Evolutionary conservation across 1,140 invertebrate species (phyloP).

Genomic region (Drosophila bifasciata): DNA sequence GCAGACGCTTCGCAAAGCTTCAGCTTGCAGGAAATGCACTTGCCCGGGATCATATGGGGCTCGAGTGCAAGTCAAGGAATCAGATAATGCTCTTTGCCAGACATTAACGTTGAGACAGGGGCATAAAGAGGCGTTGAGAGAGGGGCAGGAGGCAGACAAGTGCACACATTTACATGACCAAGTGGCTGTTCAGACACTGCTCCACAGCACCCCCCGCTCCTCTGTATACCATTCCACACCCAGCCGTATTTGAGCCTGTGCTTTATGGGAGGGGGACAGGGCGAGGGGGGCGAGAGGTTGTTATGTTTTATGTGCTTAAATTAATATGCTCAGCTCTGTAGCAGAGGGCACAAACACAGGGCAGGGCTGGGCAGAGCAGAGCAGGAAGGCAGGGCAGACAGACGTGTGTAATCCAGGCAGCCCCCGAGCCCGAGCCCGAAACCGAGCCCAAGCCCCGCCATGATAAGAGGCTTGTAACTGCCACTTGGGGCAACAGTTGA

Average conservation of each 20-base stretch:
- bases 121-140: slow-evolving; percentile 9
- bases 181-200: slow-evolving; percentile 58
- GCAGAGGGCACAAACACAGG: slow-evolving; percentile 17
- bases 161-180: slow-evolving; percentile 74
- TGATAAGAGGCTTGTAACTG: slow-evolving; percentile 67
- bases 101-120: slow-evolving; percentile 34
- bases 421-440: too few relatives aligned
- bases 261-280: background rate
- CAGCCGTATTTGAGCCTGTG: too few relatives aligned
- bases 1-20: background rate
- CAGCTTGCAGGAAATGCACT: slow-evolving; percentile 18
- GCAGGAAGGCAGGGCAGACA: slow-evolving; percentile 22
- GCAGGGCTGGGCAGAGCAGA: slow-evolving; percentile 13
- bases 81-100: slow-evolving; percentile 63
- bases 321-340: slow-evolving; percentile 61
- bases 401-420: slow-evolving; percentile 42
- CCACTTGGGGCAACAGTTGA: slow-evolving; percentile 66
- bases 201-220: background rate
- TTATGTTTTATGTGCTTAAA: slow-evolving; percentile 79
- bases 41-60: slow-evolving; percentile 22
- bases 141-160: slow-evolving; percentile 37
- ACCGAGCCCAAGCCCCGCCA: slow-evolving; percentile 22
- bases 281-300: slow-evolving; percentile 4
- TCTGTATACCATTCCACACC: background rate
- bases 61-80: slow-evolving; percentile 67